Evolutionary conservation across 2,113 vertebrate genomes (phyloP).

Genomic region (Scolopax mira): DNA sequence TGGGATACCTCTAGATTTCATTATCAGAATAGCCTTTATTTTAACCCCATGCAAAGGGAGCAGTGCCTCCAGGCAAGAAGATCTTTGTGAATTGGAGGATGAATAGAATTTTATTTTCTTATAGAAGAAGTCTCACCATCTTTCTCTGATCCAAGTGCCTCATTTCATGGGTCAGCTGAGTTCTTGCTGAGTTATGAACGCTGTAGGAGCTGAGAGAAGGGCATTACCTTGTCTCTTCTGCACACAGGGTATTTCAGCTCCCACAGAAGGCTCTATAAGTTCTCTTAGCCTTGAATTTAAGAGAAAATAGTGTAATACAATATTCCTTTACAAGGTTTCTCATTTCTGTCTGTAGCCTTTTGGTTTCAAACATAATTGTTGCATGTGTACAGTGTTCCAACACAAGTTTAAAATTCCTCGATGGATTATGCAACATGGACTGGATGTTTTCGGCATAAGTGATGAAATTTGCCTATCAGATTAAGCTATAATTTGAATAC

Average conservation of each 20-base stretch:
- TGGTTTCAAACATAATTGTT: not conserved
- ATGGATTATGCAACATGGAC: not conserved
- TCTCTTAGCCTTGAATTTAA: not conserved
- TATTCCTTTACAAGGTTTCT: not conserved
- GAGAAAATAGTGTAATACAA: not conserved
- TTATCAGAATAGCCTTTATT: not conserved
- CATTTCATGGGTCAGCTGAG: not conserved
- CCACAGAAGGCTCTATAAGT: not conserved
- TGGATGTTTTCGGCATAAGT: not conserved
- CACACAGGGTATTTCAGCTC: not conserved
- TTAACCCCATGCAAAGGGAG: not conserved
- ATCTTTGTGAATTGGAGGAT: not conserved
- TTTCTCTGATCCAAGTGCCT: not conserved
- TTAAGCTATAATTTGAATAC: not conserved
- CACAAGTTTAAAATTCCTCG: not conserved
- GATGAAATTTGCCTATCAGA: not conserved
- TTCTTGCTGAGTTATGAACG: not conserved
- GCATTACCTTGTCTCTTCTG: not conserved
- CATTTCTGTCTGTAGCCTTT: not conserved
- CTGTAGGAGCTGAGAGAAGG: not conserved
- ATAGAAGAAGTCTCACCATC: not conserved
- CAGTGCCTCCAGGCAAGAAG: not conserved
- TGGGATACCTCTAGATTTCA: not conserved
- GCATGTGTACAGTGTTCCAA: not conserved
- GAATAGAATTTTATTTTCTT: not conserved